Percentiles rank a stretch among this genome's conserved stretches.
Conservation (phyloP, 2,888 invertebrate species). For the Syritta pipiens region DNA sequence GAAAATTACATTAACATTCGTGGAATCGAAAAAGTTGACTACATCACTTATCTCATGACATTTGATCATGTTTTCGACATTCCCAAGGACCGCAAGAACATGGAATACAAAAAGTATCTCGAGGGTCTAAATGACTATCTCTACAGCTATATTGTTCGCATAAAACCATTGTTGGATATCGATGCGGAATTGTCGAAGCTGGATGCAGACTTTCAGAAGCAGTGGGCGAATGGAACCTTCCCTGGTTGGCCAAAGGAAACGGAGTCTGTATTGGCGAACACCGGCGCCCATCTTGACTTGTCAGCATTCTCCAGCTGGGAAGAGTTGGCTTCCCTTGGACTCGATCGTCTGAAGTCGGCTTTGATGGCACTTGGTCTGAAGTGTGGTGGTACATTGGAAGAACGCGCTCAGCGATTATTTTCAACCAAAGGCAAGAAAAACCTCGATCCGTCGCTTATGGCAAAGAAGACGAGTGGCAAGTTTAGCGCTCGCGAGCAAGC, state of each 20-base stretch:
- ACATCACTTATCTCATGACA: constrained; percentile 94
- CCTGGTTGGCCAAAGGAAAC: constrained; percentile 99
- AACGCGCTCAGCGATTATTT: constrained; percentile 97
- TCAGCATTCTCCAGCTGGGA: constrained; percentile 98
- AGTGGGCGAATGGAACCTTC: constrained; percentile 94
- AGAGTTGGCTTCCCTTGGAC: constrained; percentile 96
- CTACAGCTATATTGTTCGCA: constrained; percentile 88
- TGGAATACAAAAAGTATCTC: constrained; percentile 92
- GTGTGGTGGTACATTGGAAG: constrained; percentile 98
- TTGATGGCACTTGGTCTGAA: constrained; percentile 97
- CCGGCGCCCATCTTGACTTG: constrained; percentile 98
- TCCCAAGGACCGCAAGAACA: constrained; percentile 93
- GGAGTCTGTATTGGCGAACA: constrained; percentile 94
- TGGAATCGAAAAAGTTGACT: constrained; percentile 97
- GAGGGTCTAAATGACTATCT: constrained; percentile 91
- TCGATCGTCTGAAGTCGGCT: constrained; percentile 98
- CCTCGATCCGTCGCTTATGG: constrained; percentile 93
- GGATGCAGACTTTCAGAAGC: constrained; percentile 88
- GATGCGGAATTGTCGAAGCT: constrained; percentile 88
- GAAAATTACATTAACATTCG: constrained; percentile 98
- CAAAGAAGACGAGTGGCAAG: constrained; percentile 88
- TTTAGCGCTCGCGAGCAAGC: constrained; percentile 80
- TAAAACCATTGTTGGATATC: constrained; percentile 92
- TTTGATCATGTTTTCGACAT: constrained; percentile 98
- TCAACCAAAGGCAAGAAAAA: constrained; percentile 97